Evolutionary conservation across 2,113 vertebrate genomes (phyloP).

Genomic region (Tympanuchus pallidicinctus): DNA sequence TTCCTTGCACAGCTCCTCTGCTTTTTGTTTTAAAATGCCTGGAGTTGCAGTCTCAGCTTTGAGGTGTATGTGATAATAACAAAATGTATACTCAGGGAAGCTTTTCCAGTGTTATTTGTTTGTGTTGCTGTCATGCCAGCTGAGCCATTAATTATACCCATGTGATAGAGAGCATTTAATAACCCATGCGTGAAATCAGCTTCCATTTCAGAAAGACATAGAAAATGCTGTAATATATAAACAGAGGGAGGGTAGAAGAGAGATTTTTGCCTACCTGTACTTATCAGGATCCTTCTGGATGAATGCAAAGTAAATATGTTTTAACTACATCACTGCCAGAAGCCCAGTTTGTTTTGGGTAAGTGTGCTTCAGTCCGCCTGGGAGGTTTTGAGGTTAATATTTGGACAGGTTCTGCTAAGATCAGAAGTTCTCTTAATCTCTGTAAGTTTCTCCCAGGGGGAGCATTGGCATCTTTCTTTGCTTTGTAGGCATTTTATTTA

Average conservation of each 20-base stretch:
- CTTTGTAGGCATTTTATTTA: constrained; percentile 4
- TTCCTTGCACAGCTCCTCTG: background rate
- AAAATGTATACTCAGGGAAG: background rate
- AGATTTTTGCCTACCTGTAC: background rate
- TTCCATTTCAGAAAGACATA: background rate
- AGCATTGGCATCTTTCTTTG: background rate
- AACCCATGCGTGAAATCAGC: constrained; percentile 32
- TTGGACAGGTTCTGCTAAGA: constrained; percentile 41
- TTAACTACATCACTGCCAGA: background rate
- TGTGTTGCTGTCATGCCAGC: background rate
- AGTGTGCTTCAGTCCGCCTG: background rate
- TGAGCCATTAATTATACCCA: constrained; percentile 20
- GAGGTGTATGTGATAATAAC: background rate
- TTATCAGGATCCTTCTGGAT: background rate
- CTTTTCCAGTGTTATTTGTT: background rate
- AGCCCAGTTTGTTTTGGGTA: constrained; percentile 17
- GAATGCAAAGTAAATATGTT: background rate
- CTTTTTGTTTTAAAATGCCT: background rate
- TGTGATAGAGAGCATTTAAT: background rate
- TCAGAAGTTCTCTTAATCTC: constrained; percentile 19
- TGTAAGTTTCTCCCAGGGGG: background rate
- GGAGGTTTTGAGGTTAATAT: constrained; percentile 28
- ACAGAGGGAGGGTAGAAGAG: background rate
- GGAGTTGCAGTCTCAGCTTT: background rate
- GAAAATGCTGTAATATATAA: background rate